Conservation (phyloP, 92 coral and sea anemone species). For the Palythoa caribaeorum region DNA sequence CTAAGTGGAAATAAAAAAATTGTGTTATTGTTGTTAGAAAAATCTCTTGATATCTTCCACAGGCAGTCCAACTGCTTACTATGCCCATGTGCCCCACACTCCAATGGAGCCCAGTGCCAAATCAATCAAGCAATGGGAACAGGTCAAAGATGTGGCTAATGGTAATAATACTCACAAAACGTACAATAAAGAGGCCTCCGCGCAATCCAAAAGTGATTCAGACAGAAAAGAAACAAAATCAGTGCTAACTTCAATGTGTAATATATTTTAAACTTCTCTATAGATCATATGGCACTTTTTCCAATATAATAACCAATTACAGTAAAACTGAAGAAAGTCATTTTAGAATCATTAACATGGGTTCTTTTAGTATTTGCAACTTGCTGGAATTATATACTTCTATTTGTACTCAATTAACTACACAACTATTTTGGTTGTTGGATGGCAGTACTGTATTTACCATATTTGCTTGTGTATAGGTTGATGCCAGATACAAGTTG, state of each 20-base stretch:
- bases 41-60: background rate
- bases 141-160: background rate
- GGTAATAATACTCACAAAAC: slow-evolving; percentile 29
- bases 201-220: background rate
- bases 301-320: too few species aligned
- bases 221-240: slow-evolving; percentile 12
- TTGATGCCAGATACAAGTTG: too few species aligned
- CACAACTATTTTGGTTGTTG: too few species aligned
- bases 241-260: slow-evolving; percentile 57
- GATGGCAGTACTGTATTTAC: too few species aligned
- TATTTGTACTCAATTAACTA: too few species aligned
- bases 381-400: too few species aligned
- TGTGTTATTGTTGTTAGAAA: background rate
- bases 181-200: background rate
- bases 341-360: too few species aligned
- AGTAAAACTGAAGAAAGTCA: too few species aligned
- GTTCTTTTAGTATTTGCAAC: too few species aligned
- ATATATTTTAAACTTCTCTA: slow-evolving; percentile 22
- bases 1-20: too few species aligned
- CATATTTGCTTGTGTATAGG: too few species aligned
- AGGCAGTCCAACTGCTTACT: slow-evolving; percentile 76
- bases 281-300: background rate
- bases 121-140: slow-evolving; percentile 1
- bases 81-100: slow-evolving; percentile 84
- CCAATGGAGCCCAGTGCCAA: slow-evolving; percentile 19